Evolutionary conservation across 64 coral and sea anemone species (phyloP).

Genomic region (Montipora sp.): DNA sequence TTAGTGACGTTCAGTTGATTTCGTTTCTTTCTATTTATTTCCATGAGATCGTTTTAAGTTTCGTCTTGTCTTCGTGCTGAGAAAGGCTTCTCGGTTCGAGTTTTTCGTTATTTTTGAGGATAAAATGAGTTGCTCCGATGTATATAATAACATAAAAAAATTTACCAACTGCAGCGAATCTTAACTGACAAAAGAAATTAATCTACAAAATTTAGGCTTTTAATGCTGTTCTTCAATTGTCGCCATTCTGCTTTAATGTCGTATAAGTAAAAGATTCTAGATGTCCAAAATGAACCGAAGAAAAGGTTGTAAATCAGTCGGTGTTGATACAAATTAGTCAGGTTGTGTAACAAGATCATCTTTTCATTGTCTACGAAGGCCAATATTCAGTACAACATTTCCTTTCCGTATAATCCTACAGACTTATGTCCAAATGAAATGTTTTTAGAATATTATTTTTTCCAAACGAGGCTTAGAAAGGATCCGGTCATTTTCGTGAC

Average conservation of each 20-base stretch:
- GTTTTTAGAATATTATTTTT: neutral
- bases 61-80: neutral
- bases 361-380: neutral
- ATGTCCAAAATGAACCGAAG: neutral
- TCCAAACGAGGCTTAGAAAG: neutral
- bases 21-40: neutral
- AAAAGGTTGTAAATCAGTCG: neutral
- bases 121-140: neutral
- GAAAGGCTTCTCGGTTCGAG: neutral
- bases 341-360: neutral
- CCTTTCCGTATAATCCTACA: neutral
- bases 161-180: neutral
- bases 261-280: neutral
- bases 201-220: neutral
- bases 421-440: neutral
- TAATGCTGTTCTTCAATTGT: neutral
- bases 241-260: neutral
- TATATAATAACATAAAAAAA: neutral
- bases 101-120: neutral
- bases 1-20: neutral
- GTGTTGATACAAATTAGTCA: neutral
- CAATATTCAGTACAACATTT: neutral
- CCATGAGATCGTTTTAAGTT: neutral
- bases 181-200: neutral
- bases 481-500: constrained; percentile 7